Base-by-base conservation (phyloP, 1,140 invertebrate species). In the Zaprionus tsacasi region DNA sequence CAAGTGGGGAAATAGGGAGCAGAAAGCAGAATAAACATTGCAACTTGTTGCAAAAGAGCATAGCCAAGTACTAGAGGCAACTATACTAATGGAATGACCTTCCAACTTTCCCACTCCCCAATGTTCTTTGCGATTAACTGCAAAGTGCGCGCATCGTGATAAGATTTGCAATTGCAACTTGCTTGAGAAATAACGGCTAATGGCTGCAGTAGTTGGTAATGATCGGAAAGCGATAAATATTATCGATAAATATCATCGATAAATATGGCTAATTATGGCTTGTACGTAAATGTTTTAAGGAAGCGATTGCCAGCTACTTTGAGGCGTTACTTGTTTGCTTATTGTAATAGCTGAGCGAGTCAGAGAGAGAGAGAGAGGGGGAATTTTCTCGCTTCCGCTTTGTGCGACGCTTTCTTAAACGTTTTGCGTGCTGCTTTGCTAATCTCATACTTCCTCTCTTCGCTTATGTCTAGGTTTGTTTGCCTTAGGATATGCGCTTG, bases 1-100 rank as follows among this genome's bases (percentile, higher is more conserved):
- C 66, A 79, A 58, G 27, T 87, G 88, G 64, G 69, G 57, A 65
- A 13, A 33, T 17, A 38, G 57, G 35, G 3, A 50, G 54, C 50
- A 58, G 15, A 13, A 30, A 43, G 27, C 6, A 21, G 4, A 36
- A 30, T 17, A 54, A 6, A 33, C 17, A 33, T 12, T 11, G 36
- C 43, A 56, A 64, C 35, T 61, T 21, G 54, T 58, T 48, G 54
- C 21, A 45, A 10, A 30, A 30, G 48, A 40, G 36, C 30, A 27
- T 15, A 21, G 25, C 7, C 33, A 40, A 27, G 45, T 50, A 21
- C 45, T 25, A 25, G 5, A 36, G 21, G 10, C 33, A 35, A 10
- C 33, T 35, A 35, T 8, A 8, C 33, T 70, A 70, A 70, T 70
- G 58, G 27, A 61, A 70, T 70, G 58, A 50, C 65, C 38, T 21